These are phyloP conservation scores for Peromyscus leucopus DNA, from an alignment of 2,113 vertebrate species.

Conservation along the genomic window DNA sequence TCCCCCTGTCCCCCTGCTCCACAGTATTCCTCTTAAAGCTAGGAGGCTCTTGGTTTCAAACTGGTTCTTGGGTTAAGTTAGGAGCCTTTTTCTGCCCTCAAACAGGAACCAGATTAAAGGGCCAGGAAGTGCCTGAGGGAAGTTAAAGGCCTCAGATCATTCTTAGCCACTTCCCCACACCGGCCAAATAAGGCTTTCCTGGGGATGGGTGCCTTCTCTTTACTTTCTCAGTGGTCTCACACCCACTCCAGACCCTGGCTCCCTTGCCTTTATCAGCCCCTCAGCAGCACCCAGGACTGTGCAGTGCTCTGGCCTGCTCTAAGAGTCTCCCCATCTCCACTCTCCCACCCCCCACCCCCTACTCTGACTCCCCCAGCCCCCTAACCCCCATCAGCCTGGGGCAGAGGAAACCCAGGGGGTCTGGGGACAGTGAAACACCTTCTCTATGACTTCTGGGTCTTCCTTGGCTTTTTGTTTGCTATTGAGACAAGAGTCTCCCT, in stretches of 20 bases:
- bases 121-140: slow-evolving; percentile 74
- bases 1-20: not conserved
- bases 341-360: not conserved
- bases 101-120: slow-evolving; percentile 74
- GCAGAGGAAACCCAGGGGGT: not conserved
- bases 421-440: not conserved
- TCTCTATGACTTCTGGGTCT: not conserved
- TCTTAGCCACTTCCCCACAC: not conserved
- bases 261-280: not conserved
- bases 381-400: not conserved
- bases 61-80: not conserved
- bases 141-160: slow-evolving; percentile 37
- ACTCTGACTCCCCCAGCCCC: not conserved
- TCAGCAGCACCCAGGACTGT: not conserved
- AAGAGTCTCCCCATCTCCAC: not conserved
- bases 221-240: not conserved
- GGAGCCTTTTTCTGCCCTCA: slow-evolving; percentile 8
- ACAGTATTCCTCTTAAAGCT: not conserved
- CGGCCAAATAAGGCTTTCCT: not conserved
- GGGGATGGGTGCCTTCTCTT: not conserved
- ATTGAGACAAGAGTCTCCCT: no score
- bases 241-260: no score
- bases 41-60: not conserved
- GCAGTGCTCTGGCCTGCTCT: no score
- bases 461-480: not conserved